phyloP scores from a whole-genome alignment of 2,888 invertebrate genomes.

The Ormyrus pomaceus region DNA sequence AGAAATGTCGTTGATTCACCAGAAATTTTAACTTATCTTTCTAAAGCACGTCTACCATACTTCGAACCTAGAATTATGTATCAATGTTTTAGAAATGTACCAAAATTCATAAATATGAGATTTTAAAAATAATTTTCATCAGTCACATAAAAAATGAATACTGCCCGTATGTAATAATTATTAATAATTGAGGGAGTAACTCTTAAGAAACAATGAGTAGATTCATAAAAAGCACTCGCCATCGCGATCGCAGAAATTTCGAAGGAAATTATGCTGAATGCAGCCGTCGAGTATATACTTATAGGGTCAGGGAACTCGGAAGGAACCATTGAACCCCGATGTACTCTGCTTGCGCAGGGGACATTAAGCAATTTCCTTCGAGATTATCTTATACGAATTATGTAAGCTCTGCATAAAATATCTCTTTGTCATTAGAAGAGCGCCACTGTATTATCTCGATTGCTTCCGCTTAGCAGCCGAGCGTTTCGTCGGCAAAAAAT shows the following conservation, averaged over 20 bases:
- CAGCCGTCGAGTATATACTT: neutral
- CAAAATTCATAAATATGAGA: too few species aligned
- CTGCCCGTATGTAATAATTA: too few species aligned
- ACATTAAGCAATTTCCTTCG: conserved; percentile 44
- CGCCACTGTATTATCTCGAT: conserved; percentile 22
- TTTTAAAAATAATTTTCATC: too few species aligned
- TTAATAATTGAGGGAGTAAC: too few species aligned
- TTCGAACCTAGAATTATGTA: too few species aligned
- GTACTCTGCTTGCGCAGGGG: conserved; percentile 16
- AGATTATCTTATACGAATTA: conserved; percentile 37
- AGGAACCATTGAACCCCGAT: conserved; percentile 42
- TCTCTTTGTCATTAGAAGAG: conserved; percentile 19
- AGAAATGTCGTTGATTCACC: too few species aligned
- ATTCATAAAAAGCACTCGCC: too few species aligned
- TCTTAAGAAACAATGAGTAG: too few species aligned
- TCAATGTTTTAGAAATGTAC: too few species aligned
- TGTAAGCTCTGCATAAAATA: conserved; percentile 16
- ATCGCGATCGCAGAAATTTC: neutral
- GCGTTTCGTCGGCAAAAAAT: neutral
- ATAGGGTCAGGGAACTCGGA: conserved; percentile 28
- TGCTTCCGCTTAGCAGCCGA: conserved; percentile 11
- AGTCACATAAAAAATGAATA: too few species aligned
- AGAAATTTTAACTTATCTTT: too few species aligned
- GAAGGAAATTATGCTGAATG: conserved; percentile 28
- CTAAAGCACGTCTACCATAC: too few species aligned